A percentile compares a stretch with the other conserved stretches of the same genome.
Evolutionary conservation across 2,888 invertebrate genomes (phyloP).

Genomic region (Zeuzera pyrina): DNA sequence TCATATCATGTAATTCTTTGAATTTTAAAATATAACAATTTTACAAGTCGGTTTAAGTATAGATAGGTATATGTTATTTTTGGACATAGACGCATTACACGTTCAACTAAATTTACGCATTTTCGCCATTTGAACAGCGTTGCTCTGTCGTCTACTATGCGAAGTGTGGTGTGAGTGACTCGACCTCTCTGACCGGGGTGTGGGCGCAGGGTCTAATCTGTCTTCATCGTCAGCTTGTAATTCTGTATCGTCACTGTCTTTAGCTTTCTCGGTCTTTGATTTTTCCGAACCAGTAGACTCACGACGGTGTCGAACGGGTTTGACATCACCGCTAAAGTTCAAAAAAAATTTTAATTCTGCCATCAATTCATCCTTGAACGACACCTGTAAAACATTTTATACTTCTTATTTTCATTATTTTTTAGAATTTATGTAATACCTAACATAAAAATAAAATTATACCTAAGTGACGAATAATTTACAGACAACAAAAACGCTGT

Average conservation of each 20-base stretch:
- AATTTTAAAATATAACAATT: too few species aligned
- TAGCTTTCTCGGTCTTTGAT: constrained; percentile 26
- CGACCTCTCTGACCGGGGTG: constrained; percentile 47
- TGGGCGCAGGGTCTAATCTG: constrained; percentile 35
- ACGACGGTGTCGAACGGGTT: constrained; percentile 74
- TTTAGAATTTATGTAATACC: too few species aligned
- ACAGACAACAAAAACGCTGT: too few species aligned
- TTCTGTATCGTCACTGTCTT: constrained; percentile 1
- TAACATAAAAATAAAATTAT: too few species aligned
- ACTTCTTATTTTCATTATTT: background rate
- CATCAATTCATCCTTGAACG: constrained; percentile 76
- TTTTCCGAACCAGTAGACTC: constrained; percentile 41
- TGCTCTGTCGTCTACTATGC: constrained; percentile 57
- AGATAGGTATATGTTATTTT: too few species aligned
- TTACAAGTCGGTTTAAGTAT: too few species aligned
- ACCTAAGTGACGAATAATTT: too few species aligned
- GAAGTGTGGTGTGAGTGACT: constrained; percentile 45
- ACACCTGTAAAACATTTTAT: constrained; percentile 52
- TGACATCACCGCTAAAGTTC: constrained; percentile 79
- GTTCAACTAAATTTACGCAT: constrained; percentile 46
- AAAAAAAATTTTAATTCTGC: constrained; percentile 83
- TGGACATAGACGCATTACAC: too few species aligned
- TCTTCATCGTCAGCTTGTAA: constrained; percentile 12
- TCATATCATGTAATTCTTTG: too few species aligned
- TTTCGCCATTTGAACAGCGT: constrained; percentile 52